These are phyloP conservation scores for Ectemnius continuus DNA, from an alignment of 2,888 invertebrate species.

Conservation along the genomic window DNA sequence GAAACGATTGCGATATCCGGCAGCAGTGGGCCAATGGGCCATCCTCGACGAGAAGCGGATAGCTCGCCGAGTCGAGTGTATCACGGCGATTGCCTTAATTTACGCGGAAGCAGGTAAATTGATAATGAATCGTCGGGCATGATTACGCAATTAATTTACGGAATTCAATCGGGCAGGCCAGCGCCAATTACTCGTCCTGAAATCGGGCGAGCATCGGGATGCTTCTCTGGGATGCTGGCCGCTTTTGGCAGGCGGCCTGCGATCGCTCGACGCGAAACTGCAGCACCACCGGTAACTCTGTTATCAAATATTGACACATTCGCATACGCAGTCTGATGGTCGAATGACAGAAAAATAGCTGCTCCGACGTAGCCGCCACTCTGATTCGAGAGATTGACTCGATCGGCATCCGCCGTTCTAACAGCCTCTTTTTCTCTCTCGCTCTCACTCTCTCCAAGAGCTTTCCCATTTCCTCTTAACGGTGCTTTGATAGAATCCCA, in stretches of 20 bases:
- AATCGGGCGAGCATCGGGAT: slow-evolving; percentile 19
- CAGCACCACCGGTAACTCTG: slow-evolving; percentile 30
- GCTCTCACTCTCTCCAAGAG: background rate
- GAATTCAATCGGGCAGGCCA: slow-evolving; percentile 59
- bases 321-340: slow-evolving; percentile 30
- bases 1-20: slow-evolving; percentile 16
- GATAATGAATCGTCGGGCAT: slow-evolving; percentile 62
- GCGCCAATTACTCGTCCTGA: slow-evolving; percentile 37
- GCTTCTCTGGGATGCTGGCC: background rate
- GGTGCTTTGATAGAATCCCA: background rate
- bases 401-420: background rate
- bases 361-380: background rate
- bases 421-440: too few species aligned
- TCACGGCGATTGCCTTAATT: slow-evolving; percentile 66
- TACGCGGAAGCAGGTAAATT: slow-evolving; percentile 55
- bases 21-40: slow-evolving; percentile 7
- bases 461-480: background rate
- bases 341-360: slow-evolving; percentile 33
- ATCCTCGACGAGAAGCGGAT: background rate
- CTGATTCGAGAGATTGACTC: too few species aligned
- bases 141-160: slow-evolving; percentile 65
- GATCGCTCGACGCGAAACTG: slow-evolving; percentile 18
- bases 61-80: slow-evolving; percentile 21
- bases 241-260: slow-evolving; percentile 9
- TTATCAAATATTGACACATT: slow-evolving; percentile 49